Base-by-base conservation (phyloP, 2,888 invertebrate genomes). In the Conops quadrifasciatus region DNA sequence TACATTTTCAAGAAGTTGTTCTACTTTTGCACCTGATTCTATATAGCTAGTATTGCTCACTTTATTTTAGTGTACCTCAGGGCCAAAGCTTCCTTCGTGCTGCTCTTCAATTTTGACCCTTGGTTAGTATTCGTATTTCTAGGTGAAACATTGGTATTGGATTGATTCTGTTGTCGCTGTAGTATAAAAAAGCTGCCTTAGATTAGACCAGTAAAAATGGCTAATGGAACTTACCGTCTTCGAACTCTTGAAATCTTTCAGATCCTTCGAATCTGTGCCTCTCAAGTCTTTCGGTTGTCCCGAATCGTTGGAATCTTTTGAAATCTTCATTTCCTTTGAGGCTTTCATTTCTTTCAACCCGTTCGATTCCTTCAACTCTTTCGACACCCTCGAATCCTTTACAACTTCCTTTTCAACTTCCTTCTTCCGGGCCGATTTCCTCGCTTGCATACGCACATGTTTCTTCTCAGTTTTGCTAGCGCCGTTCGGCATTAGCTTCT, bases 41-140 rank as follows among this genome's bases (percentile, higher is more conserved):
- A 62, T 7, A 28, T 58, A 58, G 28, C 58, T 4, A 24, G 11
- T 26, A 26, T 28, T 15, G 21, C 15, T 15, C 28, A 59, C 19
- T 13, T 73, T 66, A 77, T 69, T 75, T 76, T 0, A 75, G 77
- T 76, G 45, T 77, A 77, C 5, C 75, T 73, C 36, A 77, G n/a
- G 11, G 77, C 77, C 21, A 77, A 70, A 19, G 77, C 72, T 74
- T 76, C 75, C 47, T 75, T 77, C 24, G 75, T 58, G 9, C 62
- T 62, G n/a, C 75, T 62, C 63, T 74, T 72, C 47, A 75, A 59
- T 36, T 59, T 49, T 19, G 11, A 30, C 19, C 49, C 19, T 5
- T 26, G 26, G n/a, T 28, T 16, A 5, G 19, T 24, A 51, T 28
- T 47, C 30, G 11, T 9, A 15, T 30, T 65, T 65, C 3, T 28